Conservation (phyloP, 2,888 invertebrate species). For the Epistrophe eligans region DNA sequence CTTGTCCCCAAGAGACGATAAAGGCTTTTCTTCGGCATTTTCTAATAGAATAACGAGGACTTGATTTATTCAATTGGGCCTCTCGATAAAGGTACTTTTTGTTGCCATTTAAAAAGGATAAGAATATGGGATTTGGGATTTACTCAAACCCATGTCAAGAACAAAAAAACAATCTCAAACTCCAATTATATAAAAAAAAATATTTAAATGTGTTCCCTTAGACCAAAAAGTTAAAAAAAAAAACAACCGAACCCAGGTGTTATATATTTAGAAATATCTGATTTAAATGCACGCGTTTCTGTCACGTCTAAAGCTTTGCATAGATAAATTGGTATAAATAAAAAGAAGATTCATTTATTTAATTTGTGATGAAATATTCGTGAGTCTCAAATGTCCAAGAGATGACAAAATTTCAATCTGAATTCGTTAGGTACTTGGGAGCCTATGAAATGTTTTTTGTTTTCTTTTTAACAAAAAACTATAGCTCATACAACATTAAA, state of each 20-base stretch:
- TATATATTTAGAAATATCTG: slow-evolving; percentile 33
- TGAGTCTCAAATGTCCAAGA: slow-evolving; percentile 10
- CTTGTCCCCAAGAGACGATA: not conserved
- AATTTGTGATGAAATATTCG: slow-evolving; percentile 18
- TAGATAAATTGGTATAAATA: slow-evolving; percentile 1
- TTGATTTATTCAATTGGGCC: slow-evolving; percentile 57
- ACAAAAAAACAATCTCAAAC: slow-evolving; percentile 1
- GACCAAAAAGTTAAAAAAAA: not conserved
- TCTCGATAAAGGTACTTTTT: slow-evolving; percentile 6
- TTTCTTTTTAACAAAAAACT: not conserved
- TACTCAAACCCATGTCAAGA: slow-evolving; percentile 18
- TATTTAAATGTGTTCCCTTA: not conserved
- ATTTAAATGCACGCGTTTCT: slow-evolving; percentile 15
- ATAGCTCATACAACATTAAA: not conserved
- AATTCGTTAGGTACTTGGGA: not conserved
- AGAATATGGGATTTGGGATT: not conserved
- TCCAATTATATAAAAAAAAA: not conserved
- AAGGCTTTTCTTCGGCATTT: slow-evolving; percentile 23
- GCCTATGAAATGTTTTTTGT: not conserved
- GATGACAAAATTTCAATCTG: not conserved
- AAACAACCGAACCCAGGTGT: slow-evolving; percentile 18
- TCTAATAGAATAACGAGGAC: slow-evolving; percentile 44
- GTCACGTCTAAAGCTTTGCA: not conserved
- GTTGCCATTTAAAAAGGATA: slow-evolving; percentile 36
- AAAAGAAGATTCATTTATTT: slow-evolving; percentile 25